These are phyloP conservation scores for Popillia japonica DNA, from an alignment of 1,140 invertebrate species.

Conservation along the genomic window DNA sequence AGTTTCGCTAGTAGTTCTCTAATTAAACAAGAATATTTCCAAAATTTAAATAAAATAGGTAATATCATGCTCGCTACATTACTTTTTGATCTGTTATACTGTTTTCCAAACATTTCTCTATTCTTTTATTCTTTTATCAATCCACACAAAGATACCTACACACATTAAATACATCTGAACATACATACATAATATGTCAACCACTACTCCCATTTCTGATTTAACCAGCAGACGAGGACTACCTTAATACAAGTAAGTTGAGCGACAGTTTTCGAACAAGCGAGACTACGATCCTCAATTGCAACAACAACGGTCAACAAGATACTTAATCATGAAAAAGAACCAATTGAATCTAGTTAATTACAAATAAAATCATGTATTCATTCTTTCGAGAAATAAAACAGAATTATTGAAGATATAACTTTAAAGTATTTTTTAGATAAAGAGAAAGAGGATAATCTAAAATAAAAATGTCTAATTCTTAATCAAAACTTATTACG, in stretches of 20 bases:
- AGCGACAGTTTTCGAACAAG: neutral
- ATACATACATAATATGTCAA: neutral
- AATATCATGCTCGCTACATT: neutral
- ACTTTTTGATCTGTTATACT: neutral
- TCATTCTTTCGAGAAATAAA: too few species aligned
- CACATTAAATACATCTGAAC: slow-evolving; percentile 15
- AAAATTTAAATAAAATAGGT: slow-evolving; percentile 16
- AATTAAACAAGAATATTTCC: neutral
- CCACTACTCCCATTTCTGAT: slow-evolving; percentile 30
- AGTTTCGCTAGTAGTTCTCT: neutral
- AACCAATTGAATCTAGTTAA: too few species aligned
- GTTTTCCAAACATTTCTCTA: neutral
- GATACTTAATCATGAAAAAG: neutral
- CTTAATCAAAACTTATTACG: too few species aligned
- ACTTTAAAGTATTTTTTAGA: neutral
- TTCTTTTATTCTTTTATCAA: neutral
- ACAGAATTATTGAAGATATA: too few species aligned
- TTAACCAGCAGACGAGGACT: slow-evolving; percentile 55
- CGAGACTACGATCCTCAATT: neutral
- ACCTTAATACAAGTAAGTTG: slow-evolving; percentile 55
- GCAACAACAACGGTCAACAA: neutral
- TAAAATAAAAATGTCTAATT: too few species aligned
- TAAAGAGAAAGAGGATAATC: too few species aligned
- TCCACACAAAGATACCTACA: slow-evolving; percentile 18
- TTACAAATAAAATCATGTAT: too few species aligned